Evolutionary conservation across 1,140 invertebrate species (phyloP).

Genomic region (Drosophila sp.): DNA sequence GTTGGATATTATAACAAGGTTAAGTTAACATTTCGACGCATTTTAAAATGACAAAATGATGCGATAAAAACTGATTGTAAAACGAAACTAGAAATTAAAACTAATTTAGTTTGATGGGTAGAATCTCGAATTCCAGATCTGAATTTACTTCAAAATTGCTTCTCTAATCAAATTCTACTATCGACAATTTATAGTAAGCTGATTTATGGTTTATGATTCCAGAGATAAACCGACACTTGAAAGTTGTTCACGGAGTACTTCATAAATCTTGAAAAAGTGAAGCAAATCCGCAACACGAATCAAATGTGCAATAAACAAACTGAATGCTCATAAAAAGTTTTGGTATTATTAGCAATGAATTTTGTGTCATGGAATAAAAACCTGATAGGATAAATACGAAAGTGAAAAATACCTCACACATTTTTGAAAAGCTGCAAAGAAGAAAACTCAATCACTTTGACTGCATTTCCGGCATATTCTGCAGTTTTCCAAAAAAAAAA

Average conservation of each 20-base stretch:
- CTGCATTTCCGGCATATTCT: slow-evolving; percentile 30
- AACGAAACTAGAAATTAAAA: too few species aligned
- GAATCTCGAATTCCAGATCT: too few species aligned
- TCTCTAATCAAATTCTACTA: background rate
- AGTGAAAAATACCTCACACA: background rate
- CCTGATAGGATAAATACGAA: background rate
- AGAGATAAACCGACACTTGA: slow-evolving; percentile 2
- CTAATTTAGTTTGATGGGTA: too few species aligned
- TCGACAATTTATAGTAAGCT: background rate
- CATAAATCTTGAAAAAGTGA: slow-evolving; percentile 20
- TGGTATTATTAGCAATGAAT: slow-evolving; percentile 1
- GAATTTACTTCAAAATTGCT: too few species aligned
- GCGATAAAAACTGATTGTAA: too few species aligned
- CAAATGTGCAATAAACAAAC: slow-evolving; percentile 8
- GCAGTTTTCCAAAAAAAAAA: slow-evolving; percentile 10
- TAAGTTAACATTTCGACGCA: background rate
- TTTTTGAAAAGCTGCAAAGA: background rate
- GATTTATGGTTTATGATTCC: background rate
- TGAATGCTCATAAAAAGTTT: slow-evolving; percentile 9
- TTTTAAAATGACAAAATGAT: too few species aligned
- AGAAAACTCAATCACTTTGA: slow-evolving; percentile 29
- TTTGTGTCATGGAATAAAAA: background rate
- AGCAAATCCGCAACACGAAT: slow-evolving; percentile 5
- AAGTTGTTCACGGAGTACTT: slow-evolving; percentile 13
- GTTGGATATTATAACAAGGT: background rate